Conservation (phyloP, 1,140 invertebrate genomes). For the Melanaphis sacchari region DNA sequence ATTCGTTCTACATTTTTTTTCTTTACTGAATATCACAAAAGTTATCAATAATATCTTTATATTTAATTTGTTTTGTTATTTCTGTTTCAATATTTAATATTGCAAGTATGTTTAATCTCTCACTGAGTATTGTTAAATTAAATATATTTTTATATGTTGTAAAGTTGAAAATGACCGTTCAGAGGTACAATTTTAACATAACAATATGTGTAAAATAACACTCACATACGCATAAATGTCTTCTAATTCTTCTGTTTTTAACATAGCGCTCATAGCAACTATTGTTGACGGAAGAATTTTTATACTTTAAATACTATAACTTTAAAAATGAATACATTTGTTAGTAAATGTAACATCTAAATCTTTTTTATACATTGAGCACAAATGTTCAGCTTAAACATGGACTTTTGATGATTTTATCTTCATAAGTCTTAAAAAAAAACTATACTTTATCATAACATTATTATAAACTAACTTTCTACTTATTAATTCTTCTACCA, state of each 20-base stretch:
- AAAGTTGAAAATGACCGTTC: too few relatives aligned
- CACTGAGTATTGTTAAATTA: too few relatives aligned
- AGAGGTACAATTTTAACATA: too few relatives aligned
- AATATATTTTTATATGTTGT: too few relatives aligned
- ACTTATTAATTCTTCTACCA: not conserved
- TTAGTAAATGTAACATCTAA: not conserved
- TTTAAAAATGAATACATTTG: not conserved
- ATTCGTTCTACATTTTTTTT: too few relatives aligned
- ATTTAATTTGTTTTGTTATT: too few relatives aligned
- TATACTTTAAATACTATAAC: slow-evolving; percentile 7
- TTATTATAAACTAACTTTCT: not conserved
- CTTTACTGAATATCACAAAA: too few relatives aligned
- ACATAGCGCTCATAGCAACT: not conserved
- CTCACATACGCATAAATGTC: too few relatives aligned
- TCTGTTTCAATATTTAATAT: too few relatives aligned
- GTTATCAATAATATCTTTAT: too few relatives aligned
- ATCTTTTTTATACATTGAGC: not conserved
- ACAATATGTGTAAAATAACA: too few relatives aligned
- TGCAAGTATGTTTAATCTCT: too few relatives aligned
- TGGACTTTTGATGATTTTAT: not conserved
- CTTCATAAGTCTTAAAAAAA: not conserved
- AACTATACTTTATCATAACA: not conserved
- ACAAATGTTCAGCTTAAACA: not conserved
- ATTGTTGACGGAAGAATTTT: not conserved
- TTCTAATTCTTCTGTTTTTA: not conserved